A percentile compares a stretch with the other conserved stretches of the same genome.
Conservation (phyloP, 2,113 vertebrate species). For the Albula glossodonta region DNA sequence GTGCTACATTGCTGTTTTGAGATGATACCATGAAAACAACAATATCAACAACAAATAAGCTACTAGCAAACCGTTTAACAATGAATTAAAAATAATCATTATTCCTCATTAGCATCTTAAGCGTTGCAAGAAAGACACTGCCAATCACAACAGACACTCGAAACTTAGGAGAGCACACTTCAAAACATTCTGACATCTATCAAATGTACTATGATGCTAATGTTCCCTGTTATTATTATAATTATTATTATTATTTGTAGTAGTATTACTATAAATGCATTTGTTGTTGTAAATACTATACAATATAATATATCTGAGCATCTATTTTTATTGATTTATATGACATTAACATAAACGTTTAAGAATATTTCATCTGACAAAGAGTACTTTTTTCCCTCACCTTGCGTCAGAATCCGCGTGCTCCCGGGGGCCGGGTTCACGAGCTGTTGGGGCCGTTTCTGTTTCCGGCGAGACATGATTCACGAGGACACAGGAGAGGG, state of each 20-base stretch:
- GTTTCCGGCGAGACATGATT: constrained; percentile 81
- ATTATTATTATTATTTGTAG: too few relatives aligned
- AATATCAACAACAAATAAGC: too few relatives aligned
- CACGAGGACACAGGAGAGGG: constrained; percentile 61
- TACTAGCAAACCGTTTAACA: too few relatives aligned
- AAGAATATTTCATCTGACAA: constrained; percentile 26
- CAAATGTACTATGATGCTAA: background rate
- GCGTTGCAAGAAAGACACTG: too few relatives aligned
- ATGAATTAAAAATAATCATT: too few relatives aligned
- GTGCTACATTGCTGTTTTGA: too few relatives aligned
- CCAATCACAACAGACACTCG: background rate
- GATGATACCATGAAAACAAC: too few relatives aligned
- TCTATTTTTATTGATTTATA: background rate
- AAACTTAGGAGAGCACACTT: background rate
- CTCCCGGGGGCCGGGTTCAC: constrained; percentile 61
- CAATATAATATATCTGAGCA: background rate
- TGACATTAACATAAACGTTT: background rate
- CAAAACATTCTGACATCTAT: background rate
- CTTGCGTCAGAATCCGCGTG: constrained; percentile 62
- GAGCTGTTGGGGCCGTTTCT: constrained; percentile 70
- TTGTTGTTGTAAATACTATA: background rate
- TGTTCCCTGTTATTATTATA: too few relatives aligned
- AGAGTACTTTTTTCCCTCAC: constrained; percentile 61
- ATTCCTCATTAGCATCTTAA: background rate
- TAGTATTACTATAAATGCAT: too few relatives aligned